These are phyloP conservation scores for Argyresthia goedartella DNA, from an alignment of 2,888 invertebrate species.

Conservation along the genomic window DNA sequence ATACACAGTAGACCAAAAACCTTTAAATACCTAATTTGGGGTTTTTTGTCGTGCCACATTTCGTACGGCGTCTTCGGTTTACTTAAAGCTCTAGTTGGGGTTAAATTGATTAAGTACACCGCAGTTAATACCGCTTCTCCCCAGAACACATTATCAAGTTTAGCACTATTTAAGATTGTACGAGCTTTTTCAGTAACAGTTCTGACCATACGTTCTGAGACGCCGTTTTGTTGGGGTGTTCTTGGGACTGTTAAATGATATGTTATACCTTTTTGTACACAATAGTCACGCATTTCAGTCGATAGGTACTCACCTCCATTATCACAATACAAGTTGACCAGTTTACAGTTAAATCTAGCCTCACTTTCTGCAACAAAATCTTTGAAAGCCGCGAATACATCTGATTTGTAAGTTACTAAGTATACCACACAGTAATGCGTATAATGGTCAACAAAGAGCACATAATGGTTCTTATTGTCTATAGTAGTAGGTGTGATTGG, in stretches of 20 bases:
- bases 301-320: neutral
- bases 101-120: slow-evolving; percentile 29
- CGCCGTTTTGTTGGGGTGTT: neutral
- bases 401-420: neutral
- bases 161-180: slow-evolving; percentile 8
- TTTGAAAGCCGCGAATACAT: neutral
- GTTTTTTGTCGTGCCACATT: slow-evolving; percentile 30
- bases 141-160: slow-evolving; percentile 28
- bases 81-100: slow-evolving; percentile 27
- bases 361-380: neutral
- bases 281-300: neutral
- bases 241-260: neutral
- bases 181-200: neutral
- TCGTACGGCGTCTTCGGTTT: slow-evolving; percentile 30
- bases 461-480: slow-evolving; percentile 23
- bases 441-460: neutral
- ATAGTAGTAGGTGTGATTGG: slow-evolving; percentile 25
- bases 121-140: slow-evolving; percentile 32
- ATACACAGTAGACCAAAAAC: slow-evolving; percentile 27
- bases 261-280: neutral
- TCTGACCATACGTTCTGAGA: neutral
- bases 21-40: slow-evolving; percentile 22
- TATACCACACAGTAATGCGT: neutral
- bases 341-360: neutral
- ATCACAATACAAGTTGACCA: neutral